Conservation (phyloP, 2,797 vertebrate genomes). For the Eptatretus atami region DNA sequence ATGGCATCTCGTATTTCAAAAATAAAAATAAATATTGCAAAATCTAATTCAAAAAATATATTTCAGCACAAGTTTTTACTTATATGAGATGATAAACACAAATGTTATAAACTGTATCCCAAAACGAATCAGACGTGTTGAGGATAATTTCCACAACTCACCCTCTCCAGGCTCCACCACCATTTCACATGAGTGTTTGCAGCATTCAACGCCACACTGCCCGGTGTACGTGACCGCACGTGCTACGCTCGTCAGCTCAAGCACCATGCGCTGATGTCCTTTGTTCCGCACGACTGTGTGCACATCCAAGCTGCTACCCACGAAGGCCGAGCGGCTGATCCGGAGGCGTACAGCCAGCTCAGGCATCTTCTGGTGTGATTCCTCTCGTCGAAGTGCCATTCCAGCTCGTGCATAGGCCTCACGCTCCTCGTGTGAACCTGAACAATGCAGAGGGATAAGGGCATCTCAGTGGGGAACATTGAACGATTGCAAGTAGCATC, state of each 20-base stretch:
- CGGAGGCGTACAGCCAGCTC: neutral
- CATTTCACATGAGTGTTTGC: neutral
- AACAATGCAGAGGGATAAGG: no score
- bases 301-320: constrained; percentile 3
- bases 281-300: constrained; percentile 5
- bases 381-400: neutral
- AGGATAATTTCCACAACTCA: neutral
- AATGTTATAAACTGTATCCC: neutral
- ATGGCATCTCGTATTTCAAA: no score
- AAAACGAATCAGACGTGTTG: neutral
- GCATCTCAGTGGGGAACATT: no score
- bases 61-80: no score
- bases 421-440: constrained; percentile 3
- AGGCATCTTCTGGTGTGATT: neutral
- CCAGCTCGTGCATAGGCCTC: constrained; percentile 2
- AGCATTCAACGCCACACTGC: neutral
- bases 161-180: constrained; percentile 1
- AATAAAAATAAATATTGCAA: no score
- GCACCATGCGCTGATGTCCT: neutral
- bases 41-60: no score
- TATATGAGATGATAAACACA: no score
- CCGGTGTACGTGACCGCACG: constrained; percentile 3
- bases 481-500: no score
- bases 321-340: constrained; percentile 3
- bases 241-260: neutral